phyloP scores from a whole-genome alignment of 2,888 invertebrate species.

The Andricus curvator region DNA sequence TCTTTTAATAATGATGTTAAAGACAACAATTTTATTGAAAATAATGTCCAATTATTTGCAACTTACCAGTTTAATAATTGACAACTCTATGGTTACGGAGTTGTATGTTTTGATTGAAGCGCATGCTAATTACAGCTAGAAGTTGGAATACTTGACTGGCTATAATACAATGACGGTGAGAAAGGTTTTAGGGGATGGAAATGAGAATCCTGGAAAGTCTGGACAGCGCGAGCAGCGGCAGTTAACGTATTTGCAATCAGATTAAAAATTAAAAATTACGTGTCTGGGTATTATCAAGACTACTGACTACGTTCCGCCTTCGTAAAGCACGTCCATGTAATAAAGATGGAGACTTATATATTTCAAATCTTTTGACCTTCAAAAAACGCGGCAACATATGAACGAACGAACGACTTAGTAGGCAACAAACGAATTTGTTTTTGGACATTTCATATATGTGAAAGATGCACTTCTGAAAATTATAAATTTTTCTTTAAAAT shows the following conservation, averaged over 20 bases:
- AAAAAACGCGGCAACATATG: neutral
- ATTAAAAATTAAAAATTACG: constrained; percentile 48
- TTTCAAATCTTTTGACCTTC: neutral
- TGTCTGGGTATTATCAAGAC: constrained; percentile 4
- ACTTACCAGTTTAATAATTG: neutral
- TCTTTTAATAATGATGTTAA: too few species aligned
- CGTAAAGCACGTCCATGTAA: neutral
- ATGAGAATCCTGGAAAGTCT: constrained; percentile 61
- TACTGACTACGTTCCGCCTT: constrained; percentile 33
- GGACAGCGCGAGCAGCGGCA: constrained; percentile 79
- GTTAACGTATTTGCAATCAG: constrained; percentile 77
- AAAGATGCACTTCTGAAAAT: neutral
- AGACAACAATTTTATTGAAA: too few species aligned
- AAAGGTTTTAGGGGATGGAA: constrained; percentile 9
- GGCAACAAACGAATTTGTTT: neutral
- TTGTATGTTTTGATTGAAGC: neutral
- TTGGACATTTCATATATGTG: too few species aligned
- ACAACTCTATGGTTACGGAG: neutral
- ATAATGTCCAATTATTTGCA: too few species aligned
- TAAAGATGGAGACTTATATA: neutral
- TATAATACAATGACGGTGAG: constrained; percentile 2
- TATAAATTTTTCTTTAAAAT: too few species aligned
- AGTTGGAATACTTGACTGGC: neutral
- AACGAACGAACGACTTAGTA: constrained; percentile 29
- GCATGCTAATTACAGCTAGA: constrained; percentile 31